Evolutionary conservation across 1,140 invertebrate species (phyloP).

Genomic region (Cepaea nemoralis): DNA sequence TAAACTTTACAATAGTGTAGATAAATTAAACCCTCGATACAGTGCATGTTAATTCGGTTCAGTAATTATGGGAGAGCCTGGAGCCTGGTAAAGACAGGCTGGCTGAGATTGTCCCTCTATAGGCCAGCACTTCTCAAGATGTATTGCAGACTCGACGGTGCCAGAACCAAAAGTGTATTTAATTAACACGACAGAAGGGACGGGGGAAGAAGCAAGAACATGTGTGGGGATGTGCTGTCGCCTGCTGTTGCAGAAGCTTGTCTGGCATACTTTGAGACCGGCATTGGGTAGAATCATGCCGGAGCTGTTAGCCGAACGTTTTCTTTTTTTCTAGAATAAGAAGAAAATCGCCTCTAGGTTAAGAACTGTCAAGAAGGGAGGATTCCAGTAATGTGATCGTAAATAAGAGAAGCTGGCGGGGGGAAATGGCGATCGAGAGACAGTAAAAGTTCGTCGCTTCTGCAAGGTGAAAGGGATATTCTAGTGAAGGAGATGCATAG

Average conservation of each 20-base stretch:
- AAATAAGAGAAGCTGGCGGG: not conserved
- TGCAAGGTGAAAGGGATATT: too few relatives aligned
- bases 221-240: not conserved
- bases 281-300: not conserved
- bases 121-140: too few relatives aligned
- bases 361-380: not conserved
- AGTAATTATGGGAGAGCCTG: too few relatives aligned
- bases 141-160: too few relatives aligned
- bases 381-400: not conserved
- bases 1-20: too few relatives aligned
- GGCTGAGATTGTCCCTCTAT: too few relatives aligned
- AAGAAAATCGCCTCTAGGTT: not conserved
- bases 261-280: not conserved
- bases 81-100: too few relatives aligned
- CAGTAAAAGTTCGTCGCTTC: not conserved
- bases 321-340: not conserved
- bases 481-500: too few relatives aligned
- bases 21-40: too few relatives aligned
- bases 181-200: too few relatives aligned
- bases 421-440: not conserved
- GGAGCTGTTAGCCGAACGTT: not conserved
- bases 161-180: too few relatives aligned
- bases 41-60: too few relatives aligned
- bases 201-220: not conserved
- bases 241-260: not conserved